phyloP scores from a whole-genome alignment of 30 jellyfish, hydroid and myxozoan genomes.

The Chrysaora quinquecirrha region DNA sequence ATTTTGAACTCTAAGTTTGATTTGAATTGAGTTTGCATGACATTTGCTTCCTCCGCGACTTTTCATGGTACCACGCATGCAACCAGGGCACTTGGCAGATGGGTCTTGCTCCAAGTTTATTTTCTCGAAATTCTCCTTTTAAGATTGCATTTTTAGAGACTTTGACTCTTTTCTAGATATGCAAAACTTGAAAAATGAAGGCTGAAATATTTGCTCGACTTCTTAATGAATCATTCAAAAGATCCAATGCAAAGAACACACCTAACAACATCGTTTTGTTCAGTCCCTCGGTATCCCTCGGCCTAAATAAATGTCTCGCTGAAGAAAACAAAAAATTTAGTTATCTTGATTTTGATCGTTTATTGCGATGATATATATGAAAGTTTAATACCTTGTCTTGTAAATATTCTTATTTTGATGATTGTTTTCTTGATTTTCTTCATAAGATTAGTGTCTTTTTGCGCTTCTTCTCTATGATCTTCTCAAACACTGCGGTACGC shows the following conservation, averaged over 20 bases:
- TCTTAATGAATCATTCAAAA: too few relatives aligned
- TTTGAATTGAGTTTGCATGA: neutral
- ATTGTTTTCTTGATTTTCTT: neutral
- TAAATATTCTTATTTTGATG: neutral
- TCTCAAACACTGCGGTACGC: neutral
- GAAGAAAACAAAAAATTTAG: neutral
- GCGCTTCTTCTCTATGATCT: neutral
- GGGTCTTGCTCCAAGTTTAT: too few relatives aligned
- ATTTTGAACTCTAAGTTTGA: neutral
- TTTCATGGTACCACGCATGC: too few relatives aligned
- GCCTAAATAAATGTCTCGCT: neutral
- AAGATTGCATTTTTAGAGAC: neutral
- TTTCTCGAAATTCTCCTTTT: neutral
- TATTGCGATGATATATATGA: neutral
- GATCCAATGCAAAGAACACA: neutral
- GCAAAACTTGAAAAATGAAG: neutral
- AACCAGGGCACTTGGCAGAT: neutral
- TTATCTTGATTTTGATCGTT: neutral
- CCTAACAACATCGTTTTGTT: neutral
- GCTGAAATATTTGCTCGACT: too few relatives aligned
- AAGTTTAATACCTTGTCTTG: neutral
- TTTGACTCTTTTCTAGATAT: too few relatives aligned
- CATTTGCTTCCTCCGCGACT: neutral
- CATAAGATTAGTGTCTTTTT: neutral
- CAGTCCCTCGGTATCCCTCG: neutral